phyloP scores from a whole-genome alignment of 2,797 vertebrate species.

The Allochrocebus solatus region DNA sequence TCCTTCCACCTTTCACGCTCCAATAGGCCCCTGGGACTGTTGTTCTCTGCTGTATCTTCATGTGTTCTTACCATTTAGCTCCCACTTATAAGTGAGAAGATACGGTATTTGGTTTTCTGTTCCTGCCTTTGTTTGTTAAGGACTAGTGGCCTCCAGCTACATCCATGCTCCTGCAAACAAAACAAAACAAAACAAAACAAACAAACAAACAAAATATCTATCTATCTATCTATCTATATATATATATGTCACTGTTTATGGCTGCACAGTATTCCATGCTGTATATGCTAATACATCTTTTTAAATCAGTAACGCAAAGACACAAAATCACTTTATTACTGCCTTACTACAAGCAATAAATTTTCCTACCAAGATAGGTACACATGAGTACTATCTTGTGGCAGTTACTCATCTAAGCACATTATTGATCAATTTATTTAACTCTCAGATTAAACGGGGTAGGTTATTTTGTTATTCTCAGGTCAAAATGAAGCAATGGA shows the following conservation, averaged over 20 bases:
- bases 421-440: not conserved
- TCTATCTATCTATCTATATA: too few relatives aligned
- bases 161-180: too few relatives aligned
- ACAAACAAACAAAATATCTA: too few relatives aligned
- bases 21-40: too few relatives aligned
- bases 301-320: not conserved
- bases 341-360: not conserved
- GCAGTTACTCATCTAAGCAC: not conserved
- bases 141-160: too few relatives aligned
- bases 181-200: too few relatives aligned
- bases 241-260: not conserved
- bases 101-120: too few relatives aligned
- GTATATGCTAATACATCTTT: not conserved
- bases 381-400: not conserved
- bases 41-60: too few relatives aligned
- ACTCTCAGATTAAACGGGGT: not conserved
- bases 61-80: too few relatives aligned
- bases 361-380: not conserved
- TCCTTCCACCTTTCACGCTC: too few relatives aligned
- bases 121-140: too few relatives aligned
- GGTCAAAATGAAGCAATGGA: not conserved
- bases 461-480: not conserved
- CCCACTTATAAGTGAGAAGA: too few relatives aligned
- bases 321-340: not conserved
- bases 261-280: not conserved